Evolutionary conservation across 2,888 invertebrate species (phyloP), one percentile per base, ranked within the genome.

Genomic region (Dicyrtomina minuta): DNA sequence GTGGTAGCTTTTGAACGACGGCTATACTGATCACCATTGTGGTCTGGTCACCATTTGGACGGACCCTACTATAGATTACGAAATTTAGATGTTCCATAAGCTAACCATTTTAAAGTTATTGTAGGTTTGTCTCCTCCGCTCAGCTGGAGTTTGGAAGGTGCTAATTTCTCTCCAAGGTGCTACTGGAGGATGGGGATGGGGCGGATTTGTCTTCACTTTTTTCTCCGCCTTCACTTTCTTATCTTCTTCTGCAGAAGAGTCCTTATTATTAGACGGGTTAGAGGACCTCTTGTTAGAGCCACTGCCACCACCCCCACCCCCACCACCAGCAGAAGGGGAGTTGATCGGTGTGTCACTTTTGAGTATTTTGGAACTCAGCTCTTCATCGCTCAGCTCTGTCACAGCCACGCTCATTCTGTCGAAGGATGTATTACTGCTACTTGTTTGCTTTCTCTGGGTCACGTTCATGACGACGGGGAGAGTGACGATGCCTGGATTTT

Each of bases 111-210:
- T 60, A 27, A 67, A 67, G 33, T 26, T 67, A 33, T 67, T 22
- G 41, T 60, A 67, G 1, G 67, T 67, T 49, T 60, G 59, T 8
- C 51, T 17, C 33, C 60, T 33, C 41, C 43, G 59, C n/a, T 67
- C 49, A 10, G 27, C 41, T 8, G 59, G 49, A 51, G 39, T 60
- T 51, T 60, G 60, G 17, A 67, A 67, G 2, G 15, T 0, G n/a
- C 67, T 41, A 2, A 60, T 10, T 20, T 67, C 59, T n/a, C 49
- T 15, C 67, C 67, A 67, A 41, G 67, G 67, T 10, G 67, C 67
- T n/a, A 67, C 26, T 27, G 55, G 51, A 12, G 22, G 2, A 51
- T 22, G 8, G 8, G 2, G 15, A 46, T 6, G n/a, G 5, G 46
- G 46, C 5, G 43, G 8, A 17, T 6, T 46, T 46, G n/a, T 51